Base-by-base conservation (phyloP, 2,113 vertebrate genomes). In the Dunckerocampus dactyliophorus region DNA sequence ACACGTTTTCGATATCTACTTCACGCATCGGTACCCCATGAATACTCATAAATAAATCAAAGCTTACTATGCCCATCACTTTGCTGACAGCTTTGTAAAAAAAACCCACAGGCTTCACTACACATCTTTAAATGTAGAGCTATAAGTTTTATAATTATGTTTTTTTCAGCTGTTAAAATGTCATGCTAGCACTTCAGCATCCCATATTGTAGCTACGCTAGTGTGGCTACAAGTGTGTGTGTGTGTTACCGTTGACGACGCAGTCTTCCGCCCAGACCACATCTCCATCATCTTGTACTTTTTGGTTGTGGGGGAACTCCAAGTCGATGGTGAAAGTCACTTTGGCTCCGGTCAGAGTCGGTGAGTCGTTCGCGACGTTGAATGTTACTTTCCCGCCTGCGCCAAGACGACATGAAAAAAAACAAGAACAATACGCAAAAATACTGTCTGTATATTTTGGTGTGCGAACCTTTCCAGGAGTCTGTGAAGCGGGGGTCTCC, bases 261-360 rank as follows among this genome's bases (percentile, higher is more conserved):
- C 87, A 88, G 82, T 92, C 91, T 60, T 88, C 85, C 19, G 81
- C 80, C 95, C 95, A 97, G 11, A 95, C 82, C 0, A 95, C 82
- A 0, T 83, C 87, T 59, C 95, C 95, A 11, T 92, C 75, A 4
- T 91, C 88, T 39, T 90, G 75, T 16, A 89, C 75, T 12, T 59
- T 88, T 72, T 97, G 95, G 62, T 80, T 91, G 65, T 81, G 34
- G 3, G 95, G 95, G 59, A 96, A 94, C 75, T 88, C 81, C 47
- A 98, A 68, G 52, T 90, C 69, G 47, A 95, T 92, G 77, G 84
- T 92, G 86, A 98, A 98, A 37, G 92, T 94, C 22, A 92, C 83
- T 56, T 88, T 90, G 49, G 94, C 95, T 6, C 91, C 94, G 0
- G 89, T 80, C 71, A 98, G 83, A 8, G 95, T 95, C 5, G 95